Evolutionary conservation across 2,113 vertebrate genomes (phyloP), one percentile per base, ranked within the genome.

Genomic region (Origma solitaria): DNA sequence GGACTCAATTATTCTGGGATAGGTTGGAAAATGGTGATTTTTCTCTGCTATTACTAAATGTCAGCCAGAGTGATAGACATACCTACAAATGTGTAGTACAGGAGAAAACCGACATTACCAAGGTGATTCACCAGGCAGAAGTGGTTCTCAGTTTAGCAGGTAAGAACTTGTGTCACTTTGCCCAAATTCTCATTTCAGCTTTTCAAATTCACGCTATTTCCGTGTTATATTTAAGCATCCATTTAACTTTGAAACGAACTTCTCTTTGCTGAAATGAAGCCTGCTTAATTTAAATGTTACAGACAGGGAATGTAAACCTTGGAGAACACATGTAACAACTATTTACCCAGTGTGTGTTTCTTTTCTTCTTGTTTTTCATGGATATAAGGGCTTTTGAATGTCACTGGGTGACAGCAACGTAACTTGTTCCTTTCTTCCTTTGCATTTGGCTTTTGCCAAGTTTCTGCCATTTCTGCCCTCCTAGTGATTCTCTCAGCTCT

Each of bases 111-210:
- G 23, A 56, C 4, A 5, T 66, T 13, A 4, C 51, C 2, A 15
- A 0, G 14, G 3, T 88, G 57, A 65, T 94, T 77, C 5, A 97
- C 54, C 8, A 86, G 3, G n/a, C 42, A 8, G 5, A 17, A 35
- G 94, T 97, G 40, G 81, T 25, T 4, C 90, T 98, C 81, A 93
- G 62, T 5, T 96, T 98, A 85, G 97, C 97, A 92, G 98, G 98
- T 98, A 86, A 97, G 96, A 53, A 35, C 1, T 12, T 18, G 3
- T 10, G 24, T 27, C 7, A 25, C 35, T 82, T 60, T 83, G 15
- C 42, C 54, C 37, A 78, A 10, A 66, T 75, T 85, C 66, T 76
- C 7, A 11, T 72, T 77, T n/a, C 13, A 15, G 6, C 60, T 95
- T 83, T 90, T 86, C 64, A 75, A 49, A 51, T 81, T 23, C 1